Base-by-base conservation (phyloP, 2,113 vertebrate genomes). In the Asarcornis scutulata region DNA sequence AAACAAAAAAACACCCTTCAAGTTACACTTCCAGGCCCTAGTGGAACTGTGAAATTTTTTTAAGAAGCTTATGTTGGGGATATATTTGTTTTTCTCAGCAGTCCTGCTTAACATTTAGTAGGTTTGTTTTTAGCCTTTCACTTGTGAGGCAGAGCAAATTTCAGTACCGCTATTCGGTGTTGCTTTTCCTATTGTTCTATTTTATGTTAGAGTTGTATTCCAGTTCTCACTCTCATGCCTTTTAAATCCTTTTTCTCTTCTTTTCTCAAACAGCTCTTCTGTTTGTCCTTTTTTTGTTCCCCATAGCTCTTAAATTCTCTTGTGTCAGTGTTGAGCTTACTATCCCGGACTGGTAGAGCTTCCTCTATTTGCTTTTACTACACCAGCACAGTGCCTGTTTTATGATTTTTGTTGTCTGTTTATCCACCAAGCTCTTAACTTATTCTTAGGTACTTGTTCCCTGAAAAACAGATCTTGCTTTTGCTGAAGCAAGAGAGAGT, bases 271-370 rank as follows among this genome's bases (percentile, higher is more conserved):
- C 53, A 90, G 46, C 59, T 81, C 62, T 90, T 15, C 27, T 74
- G 7, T 96, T 90, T 76, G 44, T 91, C 31, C 13, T 55, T 34
- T 77, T 88, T 58, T 50, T 1, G 2, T 94, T 59, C 46, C 27
- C 29, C 17, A 62, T 31, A 86, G 72, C 72, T 95, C 80, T 64
- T 80, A 36, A 93, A 74, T 90, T 95, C 55, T 88, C 64, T 36
- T 77, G 11, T 93, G 46, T 86, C 50, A 34, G 9, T 91, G 62
- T 29, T 73, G 79, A 86, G 27, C 29, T 85, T 76, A 12, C 75
- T 77, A 1, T 69, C 7, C 34, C 46, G 67, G 11, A 22, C 31
- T 76, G 58, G 75, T 62, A 69, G 74, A 96, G 67, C 74, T 83
- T 1, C 34, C 63, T 86, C 53, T 86, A 21, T 87, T 95, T 81